Evolutionary conservation across 2,797 vertebrate genomes (phyloP), one percentile per base, ranked within the genome.

Genomic region (Hippoglossus hippoglossus): DNA sequence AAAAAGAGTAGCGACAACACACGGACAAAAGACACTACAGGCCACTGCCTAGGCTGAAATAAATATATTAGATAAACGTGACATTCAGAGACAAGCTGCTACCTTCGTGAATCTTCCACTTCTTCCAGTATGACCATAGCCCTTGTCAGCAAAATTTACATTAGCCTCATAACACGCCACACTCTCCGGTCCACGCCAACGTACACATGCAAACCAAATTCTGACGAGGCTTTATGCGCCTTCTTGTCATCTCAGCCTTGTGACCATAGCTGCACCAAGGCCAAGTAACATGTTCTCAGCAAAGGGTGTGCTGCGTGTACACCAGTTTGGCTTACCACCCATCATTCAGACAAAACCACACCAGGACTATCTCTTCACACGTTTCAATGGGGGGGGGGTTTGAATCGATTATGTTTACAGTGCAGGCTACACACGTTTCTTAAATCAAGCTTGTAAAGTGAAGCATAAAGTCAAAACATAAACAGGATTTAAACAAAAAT

Each of bases 211-310:
- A 81, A 75, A 70, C 63, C 69, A 78, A 83, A 87, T 67, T 72
- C 49, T 83, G 61, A 79, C 71, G 51, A 58, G 72, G 73, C 63
- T 84, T 82, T 55, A 25, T 67, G 73, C 54, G 73, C 56, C 65
- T 71, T 87, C 75, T 70, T 75, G 67, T 83, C 79, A 77, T 79
- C 75, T 70, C 66, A 83, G 82, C 71, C 81, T 74, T 80, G 86
- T 76, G 81, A 85, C 84, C 79, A 67, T 46, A 71, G 51, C 39
- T 73, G 68, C 66, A 55, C 50, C 82, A 75, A 84, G 85, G 87
- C 83, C 82, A 77, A 77, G 82, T 58, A 78, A 64, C 71, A 88
- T 86, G 85, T 82, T 89, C 86, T 85, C 86, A 89, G 80, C 52
- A 67, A 76, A 83, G 83, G 75, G 76, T 69, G 83, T 89, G 81